Conservation (phyloP, 2,888 invertebrate genomes). For the Lithosia quadra region DNA sequence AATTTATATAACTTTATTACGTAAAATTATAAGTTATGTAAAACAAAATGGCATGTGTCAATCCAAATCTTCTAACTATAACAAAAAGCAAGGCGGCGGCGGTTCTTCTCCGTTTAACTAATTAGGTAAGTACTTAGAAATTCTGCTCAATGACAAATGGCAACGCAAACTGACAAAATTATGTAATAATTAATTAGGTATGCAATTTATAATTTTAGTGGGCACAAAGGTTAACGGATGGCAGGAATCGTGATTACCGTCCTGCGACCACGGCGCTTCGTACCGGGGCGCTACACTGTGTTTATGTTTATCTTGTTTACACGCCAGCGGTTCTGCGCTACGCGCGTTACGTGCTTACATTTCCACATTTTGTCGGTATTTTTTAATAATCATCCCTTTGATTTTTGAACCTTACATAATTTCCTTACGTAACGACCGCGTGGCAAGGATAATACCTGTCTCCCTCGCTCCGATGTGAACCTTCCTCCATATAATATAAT, state of each 20-base stretch:
- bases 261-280: slow-evolving; percentile 16
- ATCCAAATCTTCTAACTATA: slow-evolving; percentile 12
- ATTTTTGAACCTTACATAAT: slow-evolving; percentile 66
- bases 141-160: not conserved
- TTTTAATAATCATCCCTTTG: slow-evolving; percentile 54
- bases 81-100: not conserved
- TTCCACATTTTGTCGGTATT: slow-evolving; percentile 33
- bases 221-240: slow-evolving; percentile 35
- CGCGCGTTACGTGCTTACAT: slow-evolving; percentile 32
- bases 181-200: slow-evolving; percentile 44
- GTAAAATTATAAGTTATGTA: slow-evolving; percentile 38
- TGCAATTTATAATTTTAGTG: slow-evolving; percentile 44
- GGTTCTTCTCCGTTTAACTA: not conserved
- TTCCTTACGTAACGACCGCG: slow-evolving; percentile 78
- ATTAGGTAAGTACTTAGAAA: not conserved
- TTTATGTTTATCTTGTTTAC: slow-evolving; percentile 54
- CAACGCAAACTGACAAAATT: slow-evolving; percentile 30
- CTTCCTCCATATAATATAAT: slow-evolving; percentile 45
- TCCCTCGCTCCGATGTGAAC: slow-evolving; percentile 38
- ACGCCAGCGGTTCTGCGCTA: slow-evolving; percentile 30
- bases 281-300: slow-evolving; percentile 29
- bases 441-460: slow-evolving; percentile 55
- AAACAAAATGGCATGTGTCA: slow-evolving; percentile 29
- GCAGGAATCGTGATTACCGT: slow-evolving; percentile 24
- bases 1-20: slow-evolving; percentile 27